Base-by-base conservation (phyloP, 2,888 invertebrate genomes). In the Drosophila koepferae region DNA sequence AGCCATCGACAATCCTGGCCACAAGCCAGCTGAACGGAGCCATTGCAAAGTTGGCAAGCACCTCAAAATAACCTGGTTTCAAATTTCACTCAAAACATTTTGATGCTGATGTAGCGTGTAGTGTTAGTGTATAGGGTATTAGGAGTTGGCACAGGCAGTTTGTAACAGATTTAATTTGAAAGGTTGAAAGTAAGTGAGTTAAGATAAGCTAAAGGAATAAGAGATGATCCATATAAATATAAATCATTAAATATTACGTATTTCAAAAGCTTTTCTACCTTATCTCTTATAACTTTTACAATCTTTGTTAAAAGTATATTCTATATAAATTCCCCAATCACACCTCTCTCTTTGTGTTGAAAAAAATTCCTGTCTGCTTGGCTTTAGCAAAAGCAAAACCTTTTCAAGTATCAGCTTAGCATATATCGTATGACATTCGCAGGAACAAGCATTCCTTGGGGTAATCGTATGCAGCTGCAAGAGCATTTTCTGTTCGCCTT, bases 41-140 rank as follows among this genome's bases (percentile, higher is more conserved):
- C 38, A 28, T 54, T 53, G 63, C 58, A 60, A 49, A 36, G 51
- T 43, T 41, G 61, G 56, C 66, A 59, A 67, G 58, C 68, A 66
- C 77, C 60, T 71, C 40, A 65, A 31, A 40, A n/a, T 72, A 77
- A 80, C 79, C 73, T 86, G 73, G 69, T 63, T 86, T 51, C 63
- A 77, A 86, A 80, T 87, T 85, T 80, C 87, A 81, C 63, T 78
- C 77, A 80, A 48, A 72, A 53, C 56, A 55, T 59, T 56, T 40
- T 66, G 63, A 2, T 49, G 48, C n/a, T 31, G 34, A 18, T 53
- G 36, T 36, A 14, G 38, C 20, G 20, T 14, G 9, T 6, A 16
- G 36, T 3, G 8, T 2, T 14, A 36, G 14, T 20, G 7, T 4
- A 20, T 16, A 23, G 53, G 23, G 38, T 54, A 54, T 38, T 20